Conservation (phyloP, 2,797 vertebrate genomes). For the Eulemur rubriventer region DNA sequence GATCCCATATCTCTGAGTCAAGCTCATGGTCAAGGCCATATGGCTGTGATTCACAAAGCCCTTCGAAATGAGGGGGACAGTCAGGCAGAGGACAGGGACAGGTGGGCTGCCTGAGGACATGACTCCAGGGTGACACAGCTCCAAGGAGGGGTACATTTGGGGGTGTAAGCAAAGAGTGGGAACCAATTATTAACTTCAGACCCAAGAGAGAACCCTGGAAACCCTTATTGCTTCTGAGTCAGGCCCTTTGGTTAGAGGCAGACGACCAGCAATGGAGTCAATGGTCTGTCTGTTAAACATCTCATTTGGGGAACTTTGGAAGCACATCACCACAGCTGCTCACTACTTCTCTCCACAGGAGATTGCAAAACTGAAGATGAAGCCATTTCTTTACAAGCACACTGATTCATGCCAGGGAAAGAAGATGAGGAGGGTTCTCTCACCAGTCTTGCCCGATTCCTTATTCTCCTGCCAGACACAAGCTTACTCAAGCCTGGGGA, state of each 20-base stretch:
- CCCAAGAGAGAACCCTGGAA: background rate
- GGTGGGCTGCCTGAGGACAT: background rate
- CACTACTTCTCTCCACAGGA: slow-evolving; percentile 36
- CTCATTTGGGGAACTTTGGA: background rate
- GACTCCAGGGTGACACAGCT: background rate
- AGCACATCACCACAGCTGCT: background rate
- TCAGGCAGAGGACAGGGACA: background rate
- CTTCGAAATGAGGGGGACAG: background rate
- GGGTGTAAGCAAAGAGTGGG: background rate
- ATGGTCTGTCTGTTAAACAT: background rate
- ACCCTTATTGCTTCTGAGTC: background rate
- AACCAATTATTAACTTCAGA: background rate
- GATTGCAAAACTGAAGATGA: slow-evolving; percentile 39
- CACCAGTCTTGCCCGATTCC: background rate
- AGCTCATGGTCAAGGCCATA: background rate
- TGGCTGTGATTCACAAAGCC: background rate
- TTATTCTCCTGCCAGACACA: background rate
- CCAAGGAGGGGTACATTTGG: background rate
- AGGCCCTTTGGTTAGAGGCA: background rate
- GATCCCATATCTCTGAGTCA: background rate
- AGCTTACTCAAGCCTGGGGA: background rate
- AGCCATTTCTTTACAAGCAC: slow-evolving; percentile 29
- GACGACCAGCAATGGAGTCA: background rate
- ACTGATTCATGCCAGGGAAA: background rate
- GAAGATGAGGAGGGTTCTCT: background rate